Base-by-base conservation (phyloP, 2,113 vertebrate genomes). In the Callionymus lyra region DNA sequence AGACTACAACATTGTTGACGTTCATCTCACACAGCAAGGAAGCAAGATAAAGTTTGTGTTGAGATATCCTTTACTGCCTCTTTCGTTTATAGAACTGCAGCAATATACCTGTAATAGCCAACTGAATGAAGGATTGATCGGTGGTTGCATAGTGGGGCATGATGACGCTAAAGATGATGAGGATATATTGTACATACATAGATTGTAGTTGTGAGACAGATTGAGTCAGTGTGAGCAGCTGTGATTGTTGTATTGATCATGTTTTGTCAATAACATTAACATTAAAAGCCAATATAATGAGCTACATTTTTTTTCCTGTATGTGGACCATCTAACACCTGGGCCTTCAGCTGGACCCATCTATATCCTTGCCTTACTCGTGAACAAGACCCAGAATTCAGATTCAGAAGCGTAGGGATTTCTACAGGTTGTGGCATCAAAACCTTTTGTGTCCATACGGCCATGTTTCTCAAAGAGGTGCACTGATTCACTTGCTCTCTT, bases 401-500 rank as follows among this genome's bases (percentile, higher is more conserved):
- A n/a, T n/a, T 3, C 6, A 35, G 34, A 2, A 35, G 34, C 2
- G 12, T 12, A 13, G 12, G 34, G 2, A 36, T 13, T 12, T 13
- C n/a, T 14, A 3, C 15, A 36, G 5, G 4, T 2, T n/a, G 14
- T n/a, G 6, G 12, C 34, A 13, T 14, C 15, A 4, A 5, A 12
- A 35, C 34, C 12, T 36, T 36, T 14, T 36, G 6, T 44, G 14
- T 27, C 39, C 56, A 19, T 40, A n/a, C 8, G 53, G 59, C 44
- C 1, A 36, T 36, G 12, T 36, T 36, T 36, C 21, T 27, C 21
- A 27, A 8, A 10, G 56, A 55, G 56, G 63, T 66, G 48, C 66
- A 72, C 50, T 52, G 67, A 70, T 72, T 70, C 59, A 70, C 73
- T 68, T 72, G 56, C 65, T 63, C 41, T 53, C 59, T 49, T 47